Percentiles rank a stretch among this genome's conserved stretches.
These are phyloP conservation scores for Holcopasites calliopsidis DNA, from an alignment of 1,140 invertebrate genomes.

Conservation along the genomic window DNA sequence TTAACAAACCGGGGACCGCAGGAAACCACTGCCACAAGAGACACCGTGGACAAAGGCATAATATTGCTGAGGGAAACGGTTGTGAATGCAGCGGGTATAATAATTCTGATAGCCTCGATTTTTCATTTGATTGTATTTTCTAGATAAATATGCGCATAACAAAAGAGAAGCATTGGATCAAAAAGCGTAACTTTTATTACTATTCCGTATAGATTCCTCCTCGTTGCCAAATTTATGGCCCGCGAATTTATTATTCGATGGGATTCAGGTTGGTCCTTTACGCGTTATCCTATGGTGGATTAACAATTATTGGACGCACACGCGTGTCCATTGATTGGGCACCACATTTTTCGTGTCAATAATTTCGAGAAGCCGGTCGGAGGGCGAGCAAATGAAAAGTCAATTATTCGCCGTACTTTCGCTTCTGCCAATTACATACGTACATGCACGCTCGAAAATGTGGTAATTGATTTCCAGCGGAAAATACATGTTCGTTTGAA, in stretches of 20 bases:
- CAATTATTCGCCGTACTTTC: neutral
- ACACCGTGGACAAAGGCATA: too few relatives aligned
- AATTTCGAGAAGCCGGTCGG: constrained; percentile 7
- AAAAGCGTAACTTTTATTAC: neutral
- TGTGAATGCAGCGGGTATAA: too few relatives aligned
- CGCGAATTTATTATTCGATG: neutral
- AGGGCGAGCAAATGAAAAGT: neutral
- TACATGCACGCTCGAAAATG: neutral
- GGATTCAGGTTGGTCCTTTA: too few relatives aligned
- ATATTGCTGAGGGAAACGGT: too few relatives aligned
- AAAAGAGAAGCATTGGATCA: neutral
- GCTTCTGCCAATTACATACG: too few relatives aligned
- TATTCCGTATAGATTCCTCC: neutral
- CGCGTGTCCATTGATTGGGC: neutral
- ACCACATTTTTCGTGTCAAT: constrained; percentile 12
- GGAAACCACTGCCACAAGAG: neutral
- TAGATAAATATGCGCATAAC: neutral
- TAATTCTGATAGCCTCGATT: too few relatives aligned
- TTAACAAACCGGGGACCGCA: neutral
- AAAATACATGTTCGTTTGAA: neutral
- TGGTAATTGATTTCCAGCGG: neutral
- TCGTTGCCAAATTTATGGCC: constrained; percentile 4
- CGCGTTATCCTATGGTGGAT: too few relatives aligned
- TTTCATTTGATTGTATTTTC: too few relatives aligned
- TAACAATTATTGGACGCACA: constrained; percentile 4